A percentile compares a stretch with the other conserved stretches of the same genome.
Evolutionary conservation across 2,888 invertebrate species (phyloP).

Genomic region (Epinotia ramella): DNA sequence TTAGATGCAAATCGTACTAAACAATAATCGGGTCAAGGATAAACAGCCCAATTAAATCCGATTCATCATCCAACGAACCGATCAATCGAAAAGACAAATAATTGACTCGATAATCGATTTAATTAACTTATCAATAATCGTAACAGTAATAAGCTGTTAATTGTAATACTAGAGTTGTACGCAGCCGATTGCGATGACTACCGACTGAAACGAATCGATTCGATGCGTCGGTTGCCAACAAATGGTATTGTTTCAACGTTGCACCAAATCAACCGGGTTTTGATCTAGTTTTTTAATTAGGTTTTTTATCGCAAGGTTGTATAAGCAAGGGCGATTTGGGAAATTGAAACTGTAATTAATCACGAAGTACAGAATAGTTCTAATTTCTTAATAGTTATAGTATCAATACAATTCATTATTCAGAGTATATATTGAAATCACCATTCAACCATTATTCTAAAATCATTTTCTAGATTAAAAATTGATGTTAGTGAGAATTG

Average conservation of each 20-base stretch:
- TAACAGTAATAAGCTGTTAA: constrained; percentile 42
- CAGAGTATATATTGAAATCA: not conserved
- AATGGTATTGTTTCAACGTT: constrained; percentile 71
- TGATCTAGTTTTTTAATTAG: constrained; percentile 75
- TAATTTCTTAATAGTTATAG: constrained; percentile 1
- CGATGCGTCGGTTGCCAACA: constrained; percentile 68
- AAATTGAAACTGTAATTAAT: constrained; percentile 33
- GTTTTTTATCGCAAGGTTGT: constrained; percentile 59
- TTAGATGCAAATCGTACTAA: constrained; percentile 47
- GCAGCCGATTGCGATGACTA: constrained; percentile 64
- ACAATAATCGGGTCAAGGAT: constrained; percentile 40
- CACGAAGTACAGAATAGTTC: constrained; percentile 8
- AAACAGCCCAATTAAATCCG: constrained; percentile 25
- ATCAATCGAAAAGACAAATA: constrained; percentile 19
- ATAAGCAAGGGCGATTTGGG: constrained; percentile 46
- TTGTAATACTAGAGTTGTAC: constrained; percentile 17
- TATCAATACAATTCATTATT: not conserved
- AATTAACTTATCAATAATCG: constrained; percentile 41
- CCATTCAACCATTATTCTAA: not conserved
- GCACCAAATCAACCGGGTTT: constrained; percentile 69
- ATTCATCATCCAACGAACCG: constrained; percentile 26
- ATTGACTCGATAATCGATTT: constrained; percentile 22
- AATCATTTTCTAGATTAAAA: not conserved
- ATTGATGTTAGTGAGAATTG: not conserved
- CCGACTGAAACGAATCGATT: constrained; percentile 77